These are phyloP conservation scores for Urocolius indicus DNA, from an alignment of 2,113 vertebrate genomes.

Conservation along the genomic window DNA sequence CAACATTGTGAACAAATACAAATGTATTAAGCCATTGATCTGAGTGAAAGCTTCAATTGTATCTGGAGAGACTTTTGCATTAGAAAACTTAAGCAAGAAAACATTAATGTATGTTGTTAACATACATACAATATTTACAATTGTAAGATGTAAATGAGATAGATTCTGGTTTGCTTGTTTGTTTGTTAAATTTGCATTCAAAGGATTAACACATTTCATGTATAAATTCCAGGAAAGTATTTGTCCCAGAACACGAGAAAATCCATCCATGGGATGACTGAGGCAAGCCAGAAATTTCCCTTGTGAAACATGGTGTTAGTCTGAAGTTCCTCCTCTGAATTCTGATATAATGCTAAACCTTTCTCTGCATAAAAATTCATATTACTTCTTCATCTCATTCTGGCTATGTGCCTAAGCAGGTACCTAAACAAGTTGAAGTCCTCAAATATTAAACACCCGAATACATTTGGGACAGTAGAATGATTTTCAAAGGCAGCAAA, in stretches of 20 bases:
- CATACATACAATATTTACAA: background rate
- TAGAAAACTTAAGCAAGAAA: background rate
- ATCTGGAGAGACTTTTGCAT: background rate
- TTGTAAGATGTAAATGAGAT: background rate
- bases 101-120: background rate
- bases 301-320: background rate
- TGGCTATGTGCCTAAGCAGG: rapidly evolving
- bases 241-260: background rate
- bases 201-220: background rate
- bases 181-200: background rate
- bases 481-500: background rate
- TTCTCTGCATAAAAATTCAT: background rate
- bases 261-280: background rate
- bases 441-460: background rate
- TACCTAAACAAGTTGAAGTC: background rate
- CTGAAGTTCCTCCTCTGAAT: background rate
- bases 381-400: background rate
- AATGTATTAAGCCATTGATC: background rate
- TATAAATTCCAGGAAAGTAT: background rate
- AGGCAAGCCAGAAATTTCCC: background rate
- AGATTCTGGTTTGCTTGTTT: too few species aligned
- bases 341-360: background rate
- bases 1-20: background rate
- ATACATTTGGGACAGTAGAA: background rate
- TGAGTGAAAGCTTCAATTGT: background rate